These are phyloP conservation scores for Philaethria dido DNA, from an alignment of 2,888 invertebrate species.

Conservation along the genomic window DNA sequence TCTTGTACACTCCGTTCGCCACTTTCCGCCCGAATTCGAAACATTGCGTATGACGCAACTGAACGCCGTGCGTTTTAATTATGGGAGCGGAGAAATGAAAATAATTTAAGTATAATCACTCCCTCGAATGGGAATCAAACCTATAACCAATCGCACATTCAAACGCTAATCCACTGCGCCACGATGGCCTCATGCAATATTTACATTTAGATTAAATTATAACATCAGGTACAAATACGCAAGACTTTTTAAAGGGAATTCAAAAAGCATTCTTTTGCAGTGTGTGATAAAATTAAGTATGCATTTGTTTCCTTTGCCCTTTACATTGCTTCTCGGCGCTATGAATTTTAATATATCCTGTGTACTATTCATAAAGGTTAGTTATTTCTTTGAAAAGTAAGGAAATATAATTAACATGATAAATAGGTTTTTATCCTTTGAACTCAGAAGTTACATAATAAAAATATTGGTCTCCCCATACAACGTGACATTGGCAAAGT, in stretches of 20 bases:
- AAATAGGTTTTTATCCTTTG: neutral
- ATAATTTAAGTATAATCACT: too few relatives aligned
- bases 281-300: constrained; percentile 19
- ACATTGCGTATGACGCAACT: too few relatives aligned
- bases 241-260: neutral
- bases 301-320: constrained; percentile 23
- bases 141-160: too few relatives aligned
- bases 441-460: too few relatives aligned
- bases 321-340: constrained; percentile 1
- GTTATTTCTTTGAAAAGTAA: neutral
- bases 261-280: neutral
- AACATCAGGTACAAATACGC: neutral
- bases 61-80: too few relatives aligned
- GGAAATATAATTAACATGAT: constrained; percentile 1
- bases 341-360: constrained; percentile 24
- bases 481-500: too few relatives aligned
- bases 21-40: too few relatives aligned
- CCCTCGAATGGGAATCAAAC: too few relatives aligned
- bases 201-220: neutral
- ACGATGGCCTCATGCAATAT: neutral
- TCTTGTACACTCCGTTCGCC: too few relatives aligned
- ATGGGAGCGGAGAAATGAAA: too few relatives aligned
- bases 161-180: too few relatives aligned
- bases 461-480: too few relatives aligned
- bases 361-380: neutral